phyloP scores from a whole-genome alignment of 2,113 vertebrate genomes.

The Rhadina sibilatrix region DNA sequence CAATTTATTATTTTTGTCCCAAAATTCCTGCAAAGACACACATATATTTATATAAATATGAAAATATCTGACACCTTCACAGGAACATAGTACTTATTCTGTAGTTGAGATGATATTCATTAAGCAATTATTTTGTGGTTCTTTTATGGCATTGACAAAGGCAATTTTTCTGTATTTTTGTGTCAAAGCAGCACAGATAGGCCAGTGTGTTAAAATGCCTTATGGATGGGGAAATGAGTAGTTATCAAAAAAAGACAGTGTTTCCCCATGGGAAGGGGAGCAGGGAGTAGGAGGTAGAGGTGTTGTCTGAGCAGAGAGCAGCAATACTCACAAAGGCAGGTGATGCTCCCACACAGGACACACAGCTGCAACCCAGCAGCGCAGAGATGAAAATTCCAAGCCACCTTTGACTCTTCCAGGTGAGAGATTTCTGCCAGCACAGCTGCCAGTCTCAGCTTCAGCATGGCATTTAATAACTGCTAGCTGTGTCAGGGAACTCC shows the following conservation, averaged over 20 bases:
- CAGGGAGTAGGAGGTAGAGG: not conserved
- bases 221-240: not conserved
- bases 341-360: not conserved
- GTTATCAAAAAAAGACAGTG: not conserved
- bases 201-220: not conserved
- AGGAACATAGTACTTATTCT: not conserved
- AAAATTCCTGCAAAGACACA: not conserved
- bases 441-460: not conserved
- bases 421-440: not conserved
- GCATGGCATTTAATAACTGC: not conserved
- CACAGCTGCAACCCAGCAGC: not conserved
- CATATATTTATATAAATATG: not conserved
- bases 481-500: not conserved
- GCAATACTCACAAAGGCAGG: not conserved
- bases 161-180: not conserved
- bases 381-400: not conserved
- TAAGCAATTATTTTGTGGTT: not conserved
- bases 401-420: not conserved
- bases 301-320: not conserved
- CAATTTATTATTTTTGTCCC: not conserved
- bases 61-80: not conserved
- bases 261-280: accelerated
- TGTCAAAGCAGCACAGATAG: not conserved
- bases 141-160: not conserved
- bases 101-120: not conserved